Evolutionary conservation across 2,888 invertebrate genomes (phyloP), one percentile per base, ranked within the genome.

Genomic region (Agapetus fuscipes): DNA sequence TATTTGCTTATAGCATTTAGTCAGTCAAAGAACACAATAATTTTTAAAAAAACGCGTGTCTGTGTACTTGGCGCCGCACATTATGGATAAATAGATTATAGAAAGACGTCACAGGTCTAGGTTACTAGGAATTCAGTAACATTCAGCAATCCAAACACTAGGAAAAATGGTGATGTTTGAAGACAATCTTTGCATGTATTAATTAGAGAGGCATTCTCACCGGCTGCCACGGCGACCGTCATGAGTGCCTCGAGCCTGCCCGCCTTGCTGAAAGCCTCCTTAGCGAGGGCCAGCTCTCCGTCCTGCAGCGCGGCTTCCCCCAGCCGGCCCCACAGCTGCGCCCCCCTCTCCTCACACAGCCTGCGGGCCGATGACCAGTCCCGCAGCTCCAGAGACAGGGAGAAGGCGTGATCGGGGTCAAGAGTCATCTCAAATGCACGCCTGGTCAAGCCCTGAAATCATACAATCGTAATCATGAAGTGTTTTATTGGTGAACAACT

Each of bases 391-490:
- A 99, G 62, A 0, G 98, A 90, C 51, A 98, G 68, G 61, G 98
- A 97, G 62, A 99, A 98, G 61, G 87, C 83, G 62, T 98, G 97
- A 57, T 98, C 98, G 0, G 94, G 86, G 66, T 98, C 98, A 28
- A 90, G 89, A 11, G 96, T 94, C 1, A 98, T 97, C 1, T 93
- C 94, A 37, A 98, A 66, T 3, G 98, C 98, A 73, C 98, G 97
- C 52, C 90, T 81, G 61, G 93, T 95, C 68, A 96, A 98, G 30
- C 97, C 97, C 80, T 86, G 58, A 24, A 51, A 52, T n/a, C n/a
- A 41, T 27, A 41, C 34, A 39, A 30, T 16, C 17, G 31, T 32
- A 39, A 9, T 20, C 20, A 20, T 20, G 4, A 20, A 4, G 4
- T 9, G 4, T 20, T 20, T 20, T 20, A 6, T 20, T 20, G 20